Percentiles rank a stretch among this genome's conserved stretches.
Conservation (phyloP, 2,888 invertebrate species). For the Machimus rusticus region DNA sequence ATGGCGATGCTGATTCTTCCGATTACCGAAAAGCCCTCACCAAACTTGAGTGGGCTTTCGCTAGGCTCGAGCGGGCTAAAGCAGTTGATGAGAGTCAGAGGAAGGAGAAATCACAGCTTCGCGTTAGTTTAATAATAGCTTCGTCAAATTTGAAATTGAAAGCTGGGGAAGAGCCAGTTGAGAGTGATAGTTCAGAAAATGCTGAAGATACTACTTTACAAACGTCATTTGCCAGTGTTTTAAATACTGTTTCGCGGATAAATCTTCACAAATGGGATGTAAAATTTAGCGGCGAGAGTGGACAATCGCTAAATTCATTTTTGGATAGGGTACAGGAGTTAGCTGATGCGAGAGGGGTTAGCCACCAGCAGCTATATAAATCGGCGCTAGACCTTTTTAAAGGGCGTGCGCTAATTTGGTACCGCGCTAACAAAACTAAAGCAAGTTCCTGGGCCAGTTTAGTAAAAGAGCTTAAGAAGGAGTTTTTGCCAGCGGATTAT, state of each 20-base stretch:
- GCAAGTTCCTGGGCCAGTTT: background rate
- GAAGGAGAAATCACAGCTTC: too few relatives aligned
- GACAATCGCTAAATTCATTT: too few relatives aligned
- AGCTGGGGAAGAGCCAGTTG: background rate
- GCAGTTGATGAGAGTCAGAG: background rate
- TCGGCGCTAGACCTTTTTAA: constrained; percentile 11
- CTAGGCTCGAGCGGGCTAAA: background rate
- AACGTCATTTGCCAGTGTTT: too few relatives aligned
- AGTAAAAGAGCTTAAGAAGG: background rate
- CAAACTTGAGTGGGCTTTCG: constrained; percentile 31
- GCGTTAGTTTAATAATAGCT: too few relatives aligned
- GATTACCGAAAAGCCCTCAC: constrained; percentile 14
- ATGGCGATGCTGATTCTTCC: background rate
- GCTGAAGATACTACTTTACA: too few relatives aligned
- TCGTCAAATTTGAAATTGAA: too few relatives aligned
- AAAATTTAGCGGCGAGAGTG: background rate
- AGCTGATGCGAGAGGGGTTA: background rate
- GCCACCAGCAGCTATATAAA: background rate
- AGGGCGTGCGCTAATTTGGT: constrained; percentile 22
- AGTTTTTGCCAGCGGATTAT: constrained; percentile 35
- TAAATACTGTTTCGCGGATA: too few relatives aligned
- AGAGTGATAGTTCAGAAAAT: too few relatives aligned
- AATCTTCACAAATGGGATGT: constrained; percentile 21
- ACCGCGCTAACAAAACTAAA: background rate
- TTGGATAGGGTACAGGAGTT: constrained; percentile 9